Evolutionary conservation across 2,888 invertebrate species (phyloP).

Genomic region (Pyrgus malvae): DNA sequence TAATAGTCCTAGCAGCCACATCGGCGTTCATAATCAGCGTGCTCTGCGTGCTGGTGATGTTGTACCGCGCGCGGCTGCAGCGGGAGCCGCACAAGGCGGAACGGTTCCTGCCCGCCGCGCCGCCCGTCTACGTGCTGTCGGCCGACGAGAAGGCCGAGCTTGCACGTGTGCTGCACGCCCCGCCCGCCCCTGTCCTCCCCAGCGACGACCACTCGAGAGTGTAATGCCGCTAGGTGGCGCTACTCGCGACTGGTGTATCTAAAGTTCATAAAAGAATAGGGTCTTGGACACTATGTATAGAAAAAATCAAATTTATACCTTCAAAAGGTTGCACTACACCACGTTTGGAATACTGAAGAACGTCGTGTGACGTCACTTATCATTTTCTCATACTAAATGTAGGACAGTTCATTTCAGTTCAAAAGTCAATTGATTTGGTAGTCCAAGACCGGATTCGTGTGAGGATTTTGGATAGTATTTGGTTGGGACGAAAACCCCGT

Average conservation of each 20-base stretch:
- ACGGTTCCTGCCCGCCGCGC: slow-evolving; percentile 83
- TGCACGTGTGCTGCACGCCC: slow-evolving; percentile 65
- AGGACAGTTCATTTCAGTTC: too few species aligned
- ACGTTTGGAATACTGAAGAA: too few species aligned
- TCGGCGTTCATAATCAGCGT: slow-evolving; percentile 91
- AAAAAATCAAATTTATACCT: neutral
- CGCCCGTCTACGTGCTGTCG: slow-evolving; percentile 86
- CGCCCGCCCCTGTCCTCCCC: slow-evolving; percentile 57
- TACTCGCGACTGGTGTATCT: slow-evolving; percentile 3
- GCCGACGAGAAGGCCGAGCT: slow-evolving; percentile 84
- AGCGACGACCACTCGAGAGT: slow-evolving; percentile 51
- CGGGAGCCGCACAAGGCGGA: slow-evolving; percentile 78
- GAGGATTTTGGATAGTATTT: too few species aligned
- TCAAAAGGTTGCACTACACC: too few species aligned
- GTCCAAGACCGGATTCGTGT: too few species aligned
- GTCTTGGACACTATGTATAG: too few species aligned
- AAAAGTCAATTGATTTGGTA: too few species aligned
- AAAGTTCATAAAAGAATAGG: too few species aligned
- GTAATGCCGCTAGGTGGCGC: slow-evolving; percentile 36
- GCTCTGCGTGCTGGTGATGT: slow-evolving; percentile 87
- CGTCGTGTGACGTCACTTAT: too few species aligned
- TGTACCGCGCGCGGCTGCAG: slow-evolving; percentile 84
- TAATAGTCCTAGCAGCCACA: slow-evolving; percentile 89
- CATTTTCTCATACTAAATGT: too few species aligned
- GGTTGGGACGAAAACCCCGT: too few species aligned